Percentiles rank a stretch among this genome's conserved stretches.
Evolutionary conservation across 2,113 vertebrate species (phyloP).

Genomic region (Proterorhinus semilunaris): DNA sequence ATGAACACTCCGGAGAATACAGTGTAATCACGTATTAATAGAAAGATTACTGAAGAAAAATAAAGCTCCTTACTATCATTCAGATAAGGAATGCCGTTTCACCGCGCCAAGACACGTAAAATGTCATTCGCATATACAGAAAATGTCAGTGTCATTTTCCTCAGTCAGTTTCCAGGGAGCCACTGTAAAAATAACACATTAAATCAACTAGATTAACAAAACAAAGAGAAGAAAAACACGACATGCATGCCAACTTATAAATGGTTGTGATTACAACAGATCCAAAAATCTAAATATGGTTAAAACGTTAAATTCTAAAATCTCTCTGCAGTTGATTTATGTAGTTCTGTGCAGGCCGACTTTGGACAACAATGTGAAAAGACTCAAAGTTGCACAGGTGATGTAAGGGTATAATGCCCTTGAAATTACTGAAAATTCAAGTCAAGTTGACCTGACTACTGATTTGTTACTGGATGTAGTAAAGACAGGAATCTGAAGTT

Average conservation of each 20-base stretch:
- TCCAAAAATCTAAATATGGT: no score
- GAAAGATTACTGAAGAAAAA: constrained; percentile 69
- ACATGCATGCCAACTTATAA: no score
- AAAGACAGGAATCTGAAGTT: neutral
- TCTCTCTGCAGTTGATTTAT: neutral
- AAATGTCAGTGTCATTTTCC: constrained; percentile 26
- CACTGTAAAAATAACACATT: no score
- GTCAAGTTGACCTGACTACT: neutral
- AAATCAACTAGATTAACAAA: no score
- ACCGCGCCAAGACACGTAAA: constrained; percentile 27
- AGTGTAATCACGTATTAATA: constrained; percentile 70
- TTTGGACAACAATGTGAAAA: neutral
- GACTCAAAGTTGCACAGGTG: neutral
- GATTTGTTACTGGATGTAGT: neutral
- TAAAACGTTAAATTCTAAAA: neutral
- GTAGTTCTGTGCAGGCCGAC: neutral
- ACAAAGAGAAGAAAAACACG: no score
- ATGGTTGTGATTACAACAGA: no score
- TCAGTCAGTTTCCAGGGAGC: no score
- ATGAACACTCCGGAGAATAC: constrained; percentile 59
- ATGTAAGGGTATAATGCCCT: neutral
- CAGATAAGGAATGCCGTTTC: constrained; percentile 51
- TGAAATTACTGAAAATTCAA: neutral
- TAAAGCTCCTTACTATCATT: constrained; percentile 50
- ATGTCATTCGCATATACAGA: constrained; percentile 35